Evolutionary conservation across 2,113 vertebrate species (phyloP), one percentile per base, ranked within the genome.

Genomic region (Hyperopisus bebe): DNA sequence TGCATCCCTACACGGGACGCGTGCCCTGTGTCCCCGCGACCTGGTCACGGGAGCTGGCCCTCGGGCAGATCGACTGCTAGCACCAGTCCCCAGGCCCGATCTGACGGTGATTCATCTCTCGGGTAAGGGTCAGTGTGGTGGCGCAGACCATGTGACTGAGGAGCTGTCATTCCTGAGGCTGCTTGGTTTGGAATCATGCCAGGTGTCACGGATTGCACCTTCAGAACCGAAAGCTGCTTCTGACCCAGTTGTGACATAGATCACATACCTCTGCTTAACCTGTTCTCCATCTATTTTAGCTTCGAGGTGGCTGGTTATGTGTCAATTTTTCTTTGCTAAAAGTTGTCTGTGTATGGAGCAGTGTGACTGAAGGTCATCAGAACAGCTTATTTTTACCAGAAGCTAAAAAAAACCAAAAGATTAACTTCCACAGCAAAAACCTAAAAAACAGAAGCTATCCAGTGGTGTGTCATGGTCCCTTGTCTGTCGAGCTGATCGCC

Each of bases 361-460:
- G 35, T 77, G 35, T 42, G 87, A 80, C 46, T 87, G 86, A 89
- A 77, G 50, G 5, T 85, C 86, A 88, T 53, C 48, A 74, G 9
- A 83, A 83, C 48, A 55, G 88, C 88, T 51, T 82, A 48, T 51
- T 42, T 35, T 51, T 55, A 47, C 51, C 21, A 62, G 35, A 89
- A 39, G 53, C n/a, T 24, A 86, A 86, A 88, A 88, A 90, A 91
- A 87, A 47, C 90, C 11, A 27, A 31, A 35, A 84, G 50, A 31
- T 35, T 50, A 86, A 87, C 39, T 86, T 48, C 44, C 53, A 51
- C 44, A 85, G 46, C 82, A 46, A 66, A 17, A 85, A 70, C 17
- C n/a, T 21, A 15, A 35, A 70, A 70, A 44, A n/a, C 39, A n/a
- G 51, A 62, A 83, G 62, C 13, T 19, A 42, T 47, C 24, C 62